A percentile compares a stretch with the other conserved stretches of the same genome.
phyloP scores from a whole-genome alignment of 2,888 invertebrate genomes.

The Pammene aurita region DNA sequence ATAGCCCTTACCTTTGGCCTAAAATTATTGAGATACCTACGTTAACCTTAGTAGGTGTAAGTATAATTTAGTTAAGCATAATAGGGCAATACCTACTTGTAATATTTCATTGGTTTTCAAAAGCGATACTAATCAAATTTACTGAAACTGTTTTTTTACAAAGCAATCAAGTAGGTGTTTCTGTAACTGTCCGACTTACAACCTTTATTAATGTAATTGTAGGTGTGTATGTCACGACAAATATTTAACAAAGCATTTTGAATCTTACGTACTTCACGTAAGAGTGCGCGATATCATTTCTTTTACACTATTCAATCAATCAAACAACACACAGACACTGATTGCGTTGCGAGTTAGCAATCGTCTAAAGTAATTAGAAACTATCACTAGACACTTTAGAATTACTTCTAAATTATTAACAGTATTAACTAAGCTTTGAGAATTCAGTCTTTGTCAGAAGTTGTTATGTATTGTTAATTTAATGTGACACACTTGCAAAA shows the following conservation, averaged over 20 bases:
- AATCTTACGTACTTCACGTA: neutral
- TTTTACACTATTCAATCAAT: slow-evolving; percentile 40
- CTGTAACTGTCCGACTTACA: neutral
- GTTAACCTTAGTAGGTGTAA: no score
- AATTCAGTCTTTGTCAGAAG: slow-evolving; percentile 13
- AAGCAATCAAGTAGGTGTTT: no score
- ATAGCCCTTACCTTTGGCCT: no score
- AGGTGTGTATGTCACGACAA: slow-evolving; percentile 8
- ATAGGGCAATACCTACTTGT: no score
- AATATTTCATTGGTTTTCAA: no score
- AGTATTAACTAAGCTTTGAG: slow-evolving; percentile 48
- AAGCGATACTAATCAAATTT: no score
- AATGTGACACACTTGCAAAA: neutral
- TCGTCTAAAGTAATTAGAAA: slow-evolving; percentile 44
- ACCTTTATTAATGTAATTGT: neutral
- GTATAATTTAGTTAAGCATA: no score
- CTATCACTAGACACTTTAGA: slow-evolving; percentile 52
- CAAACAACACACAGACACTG: slow-evolving; percentile 40
- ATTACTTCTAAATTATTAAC: slow-evolving; percentile 36
- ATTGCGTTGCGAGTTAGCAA: slow-evolving; percentile 30
- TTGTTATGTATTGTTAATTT: slow-evolving; percentile 3
- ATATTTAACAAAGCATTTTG: slow-evolving; percentile 42
- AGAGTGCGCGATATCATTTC: neutral
- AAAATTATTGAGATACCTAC: no score
- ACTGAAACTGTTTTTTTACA: no score